A percentile compares a stretch with the other conserved stretches of the same genome.
Evolutionary conservation across 2,888 invertebrate genomes (phyloP).

Genomic region (Ferdinandea cuprea): DNA sequence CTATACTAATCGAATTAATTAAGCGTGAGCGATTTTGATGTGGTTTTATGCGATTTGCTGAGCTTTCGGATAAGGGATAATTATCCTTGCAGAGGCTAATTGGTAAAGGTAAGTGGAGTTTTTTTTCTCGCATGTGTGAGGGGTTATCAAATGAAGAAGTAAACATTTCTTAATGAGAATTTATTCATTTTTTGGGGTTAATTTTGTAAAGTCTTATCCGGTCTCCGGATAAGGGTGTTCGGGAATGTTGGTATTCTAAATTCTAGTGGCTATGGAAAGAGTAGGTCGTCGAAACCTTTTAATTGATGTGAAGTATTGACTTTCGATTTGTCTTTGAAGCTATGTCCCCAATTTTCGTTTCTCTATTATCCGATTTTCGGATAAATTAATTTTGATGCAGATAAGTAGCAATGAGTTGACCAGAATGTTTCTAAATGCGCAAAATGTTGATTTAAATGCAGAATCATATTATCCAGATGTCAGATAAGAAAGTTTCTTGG

Average conservation of each 20-base stretch:
- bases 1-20: constrained; percentile 42
- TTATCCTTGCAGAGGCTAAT: neutral
- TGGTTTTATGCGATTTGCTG: constrained; percentile 16
- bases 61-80: constrained; percentile 1
- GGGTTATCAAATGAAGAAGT: neutral
- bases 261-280: neutral
- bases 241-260: too few relatives aligned
- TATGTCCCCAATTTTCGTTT: too few relatives aligned
- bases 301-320: too few relatives aligned
- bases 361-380: neutral
- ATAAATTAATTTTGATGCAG: too few relatives aligned
- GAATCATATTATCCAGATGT: neutral
- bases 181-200: neutral
- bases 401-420: too few relatives aligned
- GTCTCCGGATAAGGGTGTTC: neutral
- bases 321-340: too few relatives aligned
- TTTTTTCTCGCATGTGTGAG: neutral
- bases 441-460: neutral
- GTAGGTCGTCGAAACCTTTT: neutral
- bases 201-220: neutral
- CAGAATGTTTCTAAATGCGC: neutral
- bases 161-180: neutral
- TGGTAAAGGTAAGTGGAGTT: neutral
- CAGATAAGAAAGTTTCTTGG: neutral
- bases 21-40: constrained; percentile 33